Evolutionary conservation across 2,113 vertebrate genomes (phyloP).

Genomic region (Trichomycterus rosablanca): DNA sequence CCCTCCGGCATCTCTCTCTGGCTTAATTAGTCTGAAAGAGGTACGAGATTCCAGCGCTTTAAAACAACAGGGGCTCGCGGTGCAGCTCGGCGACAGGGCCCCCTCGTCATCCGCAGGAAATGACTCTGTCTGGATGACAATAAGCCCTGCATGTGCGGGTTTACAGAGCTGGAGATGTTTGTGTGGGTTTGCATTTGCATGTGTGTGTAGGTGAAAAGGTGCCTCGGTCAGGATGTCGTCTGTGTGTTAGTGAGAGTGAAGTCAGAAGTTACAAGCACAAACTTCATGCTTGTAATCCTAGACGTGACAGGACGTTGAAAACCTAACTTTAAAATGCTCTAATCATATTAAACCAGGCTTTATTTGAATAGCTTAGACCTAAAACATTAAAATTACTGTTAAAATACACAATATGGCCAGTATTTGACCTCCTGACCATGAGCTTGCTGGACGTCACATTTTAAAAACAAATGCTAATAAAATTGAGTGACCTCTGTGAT

Average conservation of each 20-base stretch:
- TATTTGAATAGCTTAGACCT: too few species aligned
- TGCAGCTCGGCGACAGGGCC: slow-evolving; percentile 39
- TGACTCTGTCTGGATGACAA: slow-evolving; percentile 58
- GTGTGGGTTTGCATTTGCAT: slow-evolving; percentile 4
- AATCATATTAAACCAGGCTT: too few species aligned
- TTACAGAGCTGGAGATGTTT: slow-evolving; percentile 5
- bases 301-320: too few species aligned
- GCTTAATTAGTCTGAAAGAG: slow-evolving; percentile 58
- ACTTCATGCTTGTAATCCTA: too few species aligned
- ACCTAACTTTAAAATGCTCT: too few species aligned
- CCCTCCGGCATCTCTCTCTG: slow-evolving; percentile 14
- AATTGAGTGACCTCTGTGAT: too few species aligned
- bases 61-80: slow-evolving; percentile 46
- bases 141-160: slow-evolving; percentile 37
- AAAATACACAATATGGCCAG: too few species aligned
- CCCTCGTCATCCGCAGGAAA: slow-evolving; percentile 65
- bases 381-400: too few species aligned
- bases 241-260: background rate
- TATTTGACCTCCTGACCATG: too few species aligned
- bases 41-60: slow-evolving; percentile 46
- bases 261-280: slow-evolving; percentile 4
- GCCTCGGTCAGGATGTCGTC: slow-evolving; percentile 16
- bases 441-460: too few species aligned
- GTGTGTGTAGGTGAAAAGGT: slow-evolving; percentile 21
- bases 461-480: too few species aligned